phyloP scores from a whole-genome alignment of 2,113 vertebrate genomes.

The Indri indri region DNA sequence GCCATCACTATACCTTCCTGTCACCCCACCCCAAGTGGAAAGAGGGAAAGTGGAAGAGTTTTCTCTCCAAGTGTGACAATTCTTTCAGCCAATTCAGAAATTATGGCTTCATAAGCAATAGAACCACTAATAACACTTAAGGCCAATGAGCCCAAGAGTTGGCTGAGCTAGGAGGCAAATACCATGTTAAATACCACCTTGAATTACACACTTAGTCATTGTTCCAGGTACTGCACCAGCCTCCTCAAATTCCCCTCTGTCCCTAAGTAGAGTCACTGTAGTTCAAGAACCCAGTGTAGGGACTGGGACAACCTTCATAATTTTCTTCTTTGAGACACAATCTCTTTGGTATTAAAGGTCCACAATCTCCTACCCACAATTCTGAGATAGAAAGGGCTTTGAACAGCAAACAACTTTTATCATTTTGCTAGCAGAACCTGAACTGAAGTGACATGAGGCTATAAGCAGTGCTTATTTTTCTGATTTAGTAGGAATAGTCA shows the following conservation, averaged over 20 bases:
- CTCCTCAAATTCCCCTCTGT: not conserved
- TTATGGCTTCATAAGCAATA: not conserved
- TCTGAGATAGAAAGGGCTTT: not conserved
- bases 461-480: not conserved
- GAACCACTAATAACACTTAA: not conserved
- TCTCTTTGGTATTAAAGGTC: not conserved
- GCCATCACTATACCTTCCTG: not conserved
- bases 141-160: not conserved
- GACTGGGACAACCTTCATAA: not conserved
- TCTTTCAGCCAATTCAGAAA: slow-evolving; percentile 4
- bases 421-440: not conserved
- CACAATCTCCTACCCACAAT: not conserved
- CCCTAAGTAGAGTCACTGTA: not conserved
- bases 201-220: not conserved
- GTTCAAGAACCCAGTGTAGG: not conserved
- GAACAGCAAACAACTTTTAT: not conserved
- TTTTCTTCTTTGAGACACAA: not conserved
- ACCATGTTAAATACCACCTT: not conserved
- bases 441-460: not conserved
- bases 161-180: not conserved
- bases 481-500: not conserved
- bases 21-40: not conserved
- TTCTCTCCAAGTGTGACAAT: not conserved
- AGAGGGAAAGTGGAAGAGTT: not conserved
- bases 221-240: not conserved